These are phyloP conservation scores for Psilopsiagon aymara DNA, from an alignment of 2,113 vertebrate genomes.

Conservation along the genomic window DNA sequence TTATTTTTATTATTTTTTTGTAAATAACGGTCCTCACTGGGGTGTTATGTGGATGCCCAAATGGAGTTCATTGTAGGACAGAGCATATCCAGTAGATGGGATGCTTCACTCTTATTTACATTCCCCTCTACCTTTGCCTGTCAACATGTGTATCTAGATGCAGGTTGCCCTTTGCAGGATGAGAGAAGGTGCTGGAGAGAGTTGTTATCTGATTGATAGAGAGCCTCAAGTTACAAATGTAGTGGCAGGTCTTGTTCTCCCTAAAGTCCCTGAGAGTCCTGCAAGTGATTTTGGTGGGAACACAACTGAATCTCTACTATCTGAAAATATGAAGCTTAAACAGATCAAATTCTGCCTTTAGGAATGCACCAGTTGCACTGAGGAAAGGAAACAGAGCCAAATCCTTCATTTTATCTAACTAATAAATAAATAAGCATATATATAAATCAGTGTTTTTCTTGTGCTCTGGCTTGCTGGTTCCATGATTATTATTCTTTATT, in stretches of 20 bases:
- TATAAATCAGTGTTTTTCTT: background rate
- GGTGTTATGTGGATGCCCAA: background rate
- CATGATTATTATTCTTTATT: background rate
- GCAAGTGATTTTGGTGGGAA: background rate
- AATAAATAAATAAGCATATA: background rate
- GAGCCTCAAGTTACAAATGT: background rate
- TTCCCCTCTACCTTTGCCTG: background rate
- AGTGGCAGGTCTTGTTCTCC: background rate
- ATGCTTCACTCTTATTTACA: background rate
- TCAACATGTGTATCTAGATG: rapidly evolving
- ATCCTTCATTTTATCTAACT: background rate
- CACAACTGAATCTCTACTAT: background rate
- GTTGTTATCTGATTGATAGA: background rate
- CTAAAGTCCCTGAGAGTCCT: background rate
- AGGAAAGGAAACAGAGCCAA: background rate
- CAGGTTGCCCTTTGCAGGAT: background rate
- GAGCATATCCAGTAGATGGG: background rate
- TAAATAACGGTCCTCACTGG: background rate
- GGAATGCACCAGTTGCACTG: background rate
- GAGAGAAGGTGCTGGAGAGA: background rate
- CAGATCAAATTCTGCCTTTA: background rate
- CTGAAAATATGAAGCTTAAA: background rate
- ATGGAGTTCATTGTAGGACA: background rate
- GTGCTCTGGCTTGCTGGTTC: background rate
- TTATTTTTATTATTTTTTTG: background rate